Base-by-base conservation (phyloP, 1,140 invertebrate genomes). In the Reticulitermes speratus region DNA sequence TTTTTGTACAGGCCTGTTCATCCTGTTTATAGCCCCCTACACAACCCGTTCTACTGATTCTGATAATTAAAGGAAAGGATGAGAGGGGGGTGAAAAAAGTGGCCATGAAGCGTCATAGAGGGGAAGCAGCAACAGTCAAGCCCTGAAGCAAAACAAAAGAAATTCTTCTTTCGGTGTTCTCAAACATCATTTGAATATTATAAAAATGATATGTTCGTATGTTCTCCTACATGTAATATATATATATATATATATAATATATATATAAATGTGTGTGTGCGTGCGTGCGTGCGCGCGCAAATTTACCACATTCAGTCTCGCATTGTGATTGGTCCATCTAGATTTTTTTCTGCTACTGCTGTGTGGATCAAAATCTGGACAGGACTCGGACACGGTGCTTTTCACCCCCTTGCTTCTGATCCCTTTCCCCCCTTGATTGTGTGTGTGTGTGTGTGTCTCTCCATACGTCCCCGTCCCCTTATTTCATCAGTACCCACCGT, bases 1-100 rank as follows among this genome's bases (percentile, higher is more conserved):
- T 75, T 75, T 75, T 75, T 75, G 65, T 75, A 75, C 65, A 75
- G 25, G 65, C 65, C 65, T 75, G 65, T 75, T 65, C 65, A 75
- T 75, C 65, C 65, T 75, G 65, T 75, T 59, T 75, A 25, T 6
- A 75, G 8, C 65, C 65, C 65, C 14, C 25, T n/a, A 9, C n/a
- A 25, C 25, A 75, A 9, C 25, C 65, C 65, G 8, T 75, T 75
- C 65, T 75, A 25, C 65, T 75, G 25, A 75, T 75, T 30, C 65
- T 30, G 65, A 75, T 75, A 75, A 75, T 75, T 75, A 75, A 75
- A 75, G 65, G 9, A 25, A 75, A 75, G 25, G 65, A 14, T 30
- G n/a, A 75, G n/a, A 75, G 65, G 65, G 65, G 65, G n/a, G 25
- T n/a, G 25, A 30, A 75, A 75, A 75, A 75, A 75, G n/a, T 55